These are phyloP conservation scores for Benitochromis conjunctus DNA, from an alignment of 2,113 vertebrate genomes.

Conservation along the genomic window DNA sequence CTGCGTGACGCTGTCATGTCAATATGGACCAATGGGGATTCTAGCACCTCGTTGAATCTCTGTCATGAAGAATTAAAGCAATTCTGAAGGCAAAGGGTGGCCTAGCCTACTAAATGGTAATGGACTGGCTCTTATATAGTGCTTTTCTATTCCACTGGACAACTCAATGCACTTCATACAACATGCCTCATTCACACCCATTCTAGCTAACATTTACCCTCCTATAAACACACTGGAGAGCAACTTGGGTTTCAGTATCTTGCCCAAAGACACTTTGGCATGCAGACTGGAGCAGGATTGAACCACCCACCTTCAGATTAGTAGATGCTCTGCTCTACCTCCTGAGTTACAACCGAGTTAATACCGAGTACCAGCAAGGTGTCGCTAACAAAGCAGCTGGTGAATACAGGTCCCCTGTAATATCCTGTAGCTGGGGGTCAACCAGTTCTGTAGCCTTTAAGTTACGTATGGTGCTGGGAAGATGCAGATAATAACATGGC, in stretches of 20 bases:
- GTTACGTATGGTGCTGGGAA: neutral
- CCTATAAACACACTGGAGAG: neutral
- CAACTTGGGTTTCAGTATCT: neutral
- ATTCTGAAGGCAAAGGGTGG: neutral
- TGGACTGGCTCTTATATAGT: neutral
- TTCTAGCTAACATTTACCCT: neutral
- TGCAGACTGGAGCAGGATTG: neutral
- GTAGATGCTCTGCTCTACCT: neutral
- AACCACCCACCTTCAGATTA: neutral
- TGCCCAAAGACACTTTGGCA: neutral
- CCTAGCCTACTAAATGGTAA: neutral
- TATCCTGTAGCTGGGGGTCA: neutral
- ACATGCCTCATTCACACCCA: neutral
- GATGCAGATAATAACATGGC: conserved; percentile 30
- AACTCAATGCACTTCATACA: neutral
- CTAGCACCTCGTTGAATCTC: neutral
- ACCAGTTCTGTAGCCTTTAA: neutral
- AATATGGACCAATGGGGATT: neutral
- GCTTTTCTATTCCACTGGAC: neutral
- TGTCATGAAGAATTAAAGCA: neutral
- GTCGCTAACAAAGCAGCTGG: neutral
- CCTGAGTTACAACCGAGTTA: neutral
- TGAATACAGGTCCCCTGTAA: neutral
- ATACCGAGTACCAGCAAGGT: neutral
- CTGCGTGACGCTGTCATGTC: neutral